Evolutionary conservation across 2,888 invertebrate species (phyloP).

Genomic region (Helicoverpa assulta): DNA sequence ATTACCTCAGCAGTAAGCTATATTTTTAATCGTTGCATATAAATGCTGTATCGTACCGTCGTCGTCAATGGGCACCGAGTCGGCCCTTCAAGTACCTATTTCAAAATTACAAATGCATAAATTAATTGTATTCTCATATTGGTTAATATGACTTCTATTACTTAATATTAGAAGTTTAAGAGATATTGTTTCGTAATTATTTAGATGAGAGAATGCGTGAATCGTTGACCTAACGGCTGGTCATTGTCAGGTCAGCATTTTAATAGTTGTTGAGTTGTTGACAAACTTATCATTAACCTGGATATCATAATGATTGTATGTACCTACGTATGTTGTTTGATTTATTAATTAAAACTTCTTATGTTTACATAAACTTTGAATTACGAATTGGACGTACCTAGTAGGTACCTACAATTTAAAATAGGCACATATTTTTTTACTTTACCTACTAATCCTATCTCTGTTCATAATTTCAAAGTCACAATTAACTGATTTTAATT

Average conservation of each 20-base stretch:
- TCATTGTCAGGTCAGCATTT: constrained; percentile 31
- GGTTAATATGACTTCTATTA: constrained; percentile 24
- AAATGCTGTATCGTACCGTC: no score
- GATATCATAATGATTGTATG: constrained; percentile 1
- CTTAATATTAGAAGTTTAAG: constrained; percentile 27
- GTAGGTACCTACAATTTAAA: no score
- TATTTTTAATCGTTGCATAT: no score
- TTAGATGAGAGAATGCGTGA: constrained; percentile 40
- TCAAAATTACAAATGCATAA: constrained; percentile 9
- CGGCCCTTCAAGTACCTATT: background rate
- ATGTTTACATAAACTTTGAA: no score
- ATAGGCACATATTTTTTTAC: no score
- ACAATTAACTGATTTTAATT: no score
- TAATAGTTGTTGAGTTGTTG: background rate
- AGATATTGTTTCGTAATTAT: constrained; percentile 55
- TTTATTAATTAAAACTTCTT: background rate
- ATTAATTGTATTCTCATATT: constrained; percentile 41
- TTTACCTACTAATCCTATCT: no score
- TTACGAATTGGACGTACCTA: no score
- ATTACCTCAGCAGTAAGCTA: no score
- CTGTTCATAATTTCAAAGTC: no score
- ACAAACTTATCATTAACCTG: constrained; percentile 34
- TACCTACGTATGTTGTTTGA: background rate
- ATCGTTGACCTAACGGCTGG: constrained; percentile 47
- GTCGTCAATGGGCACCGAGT: no score